Evolutionary conservation across 2,113 vertebrate species (phyloP).

Genomic region (human (Homo sapiens)): DNA sequence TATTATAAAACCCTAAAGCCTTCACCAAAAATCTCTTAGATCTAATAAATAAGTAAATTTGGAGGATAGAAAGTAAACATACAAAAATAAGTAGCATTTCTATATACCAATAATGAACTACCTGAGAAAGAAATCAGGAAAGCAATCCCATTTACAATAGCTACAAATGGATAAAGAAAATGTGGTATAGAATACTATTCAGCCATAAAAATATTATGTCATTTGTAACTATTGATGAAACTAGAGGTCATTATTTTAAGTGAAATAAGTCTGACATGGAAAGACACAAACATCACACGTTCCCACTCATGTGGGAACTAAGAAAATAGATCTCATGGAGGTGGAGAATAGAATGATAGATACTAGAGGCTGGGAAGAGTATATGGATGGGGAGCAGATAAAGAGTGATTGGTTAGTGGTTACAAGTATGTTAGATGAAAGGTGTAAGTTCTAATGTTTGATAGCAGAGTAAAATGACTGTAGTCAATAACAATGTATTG

Average conservation of each 20-base stretch:
- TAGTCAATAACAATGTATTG: not conserved
- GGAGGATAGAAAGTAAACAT: not conserved
- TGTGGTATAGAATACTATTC: not conserved
- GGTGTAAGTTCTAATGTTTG: not conserved
- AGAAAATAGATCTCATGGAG: not conserved
- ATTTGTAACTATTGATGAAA: not conserved
- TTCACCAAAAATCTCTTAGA: not conserved
- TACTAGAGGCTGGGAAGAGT: not conserved
- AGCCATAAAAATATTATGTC: not conserved
- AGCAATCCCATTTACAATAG: not conserved
- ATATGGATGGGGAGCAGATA: not conserved
- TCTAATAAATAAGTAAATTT: not conserved
- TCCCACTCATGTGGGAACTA: not conserved
- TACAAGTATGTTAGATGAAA: not conserved
- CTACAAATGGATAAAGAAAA: not conserved
- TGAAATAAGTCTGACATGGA: not conserved
- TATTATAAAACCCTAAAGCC: not conserved
- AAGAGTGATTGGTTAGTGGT: not conserved
- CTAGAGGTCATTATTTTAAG: not conserved
- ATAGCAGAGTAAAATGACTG: not conserved
- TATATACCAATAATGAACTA: not conserved
- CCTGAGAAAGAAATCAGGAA: not conserved
- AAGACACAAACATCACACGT: not conserved
- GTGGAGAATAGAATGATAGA: not conserved
- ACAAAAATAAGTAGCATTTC: not conserved